These are phyloP conservation scores for Phataginus tricuspis DNA, from an alignment of 2,797 vertebrate species.

Conservation along the genomic window DNA sequence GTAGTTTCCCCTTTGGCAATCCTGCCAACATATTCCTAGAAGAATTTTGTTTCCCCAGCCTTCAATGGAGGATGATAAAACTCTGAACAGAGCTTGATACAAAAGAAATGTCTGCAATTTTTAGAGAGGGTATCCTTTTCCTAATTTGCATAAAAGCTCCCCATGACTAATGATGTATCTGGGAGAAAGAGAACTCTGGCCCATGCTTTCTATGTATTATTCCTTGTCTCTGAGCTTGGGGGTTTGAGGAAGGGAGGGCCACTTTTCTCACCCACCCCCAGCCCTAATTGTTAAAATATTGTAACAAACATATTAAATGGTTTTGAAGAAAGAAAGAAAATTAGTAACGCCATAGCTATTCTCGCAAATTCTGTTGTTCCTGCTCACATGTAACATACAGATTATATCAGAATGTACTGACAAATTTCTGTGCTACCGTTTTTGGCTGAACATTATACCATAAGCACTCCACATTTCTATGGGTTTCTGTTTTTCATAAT, in stretches of 20 bases:
- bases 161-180: neutral
- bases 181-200: neutral
- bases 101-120: neutral
- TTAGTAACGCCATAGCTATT: neutral
- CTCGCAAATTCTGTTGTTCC: neutral
- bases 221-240: neutral
- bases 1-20: neutral
- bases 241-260: neutral
- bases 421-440: neutral
- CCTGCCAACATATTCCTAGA: slow-evolving; percentile 47
- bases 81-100: neutral
- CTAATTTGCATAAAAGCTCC: neutral
- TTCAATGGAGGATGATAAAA: neutral
- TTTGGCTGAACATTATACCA: neutral
- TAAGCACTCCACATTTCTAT: neutral
- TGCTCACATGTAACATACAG: neutral
- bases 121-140: neutral
- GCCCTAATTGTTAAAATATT: slow-evolving; percentile 16
- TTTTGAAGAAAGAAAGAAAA: neutral
- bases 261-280: neutral
- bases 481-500: neutral
- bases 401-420: neutral
- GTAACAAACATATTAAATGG: neutral
- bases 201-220: neutral
- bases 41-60: neutral